Evolutionary conservation across 2,888 invertebrate genomes (phyloP).

Genomic region (Hemicrepidius hirtus): DNA sequence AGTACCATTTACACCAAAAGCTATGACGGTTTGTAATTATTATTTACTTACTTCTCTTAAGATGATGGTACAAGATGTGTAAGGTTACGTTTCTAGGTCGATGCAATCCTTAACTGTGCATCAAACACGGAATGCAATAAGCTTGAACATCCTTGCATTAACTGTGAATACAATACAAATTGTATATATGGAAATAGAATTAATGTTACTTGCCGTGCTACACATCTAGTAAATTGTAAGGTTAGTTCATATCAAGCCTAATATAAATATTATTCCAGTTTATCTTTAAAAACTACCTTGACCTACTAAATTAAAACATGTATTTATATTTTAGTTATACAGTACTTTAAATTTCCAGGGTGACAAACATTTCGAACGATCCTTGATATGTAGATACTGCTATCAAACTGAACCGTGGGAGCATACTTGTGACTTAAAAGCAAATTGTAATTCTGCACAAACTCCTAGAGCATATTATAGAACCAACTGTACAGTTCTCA

Average conservation of each 20-base stretch:
- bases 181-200: constrained; percentile 85
- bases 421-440: constrained; percentile 87
- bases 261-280: no score
- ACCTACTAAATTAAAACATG: no score
- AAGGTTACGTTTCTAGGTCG: constrained; percentile 36
- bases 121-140: constrained; percentile 75
- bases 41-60: background rate
- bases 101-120: constrained; percentile 45
- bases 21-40: constrained; percentile 27
- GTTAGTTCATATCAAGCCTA: constrained; percentile 58
- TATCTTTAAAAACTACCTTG: no score
- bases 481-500: constrained; percentile 92
- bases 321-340: no score
- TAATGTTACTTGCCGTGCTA: constrained; percentile 71
- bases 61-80: background rate
- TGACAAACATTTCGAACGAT: constrained; percentile 77
- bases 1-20: constrained; percentile 34
- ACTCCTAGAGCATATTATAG: constrained; percentile 84
- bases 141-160: constrained; percentile 83
- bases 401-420: constrained; percentile 95
- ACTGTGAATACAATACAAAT: constrained; percentile 81
- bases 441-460: constrained; percentile 86
- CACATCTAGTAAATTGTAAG: constrained; percentile 52
- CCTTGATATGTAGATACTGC: constrained; percentile 92
- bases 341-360: constrained; percentile 76